Evolutionary conservation across 2,113 vertebrate species (phyloP).

Genomic region (Carollia perspicillata): DNA sequence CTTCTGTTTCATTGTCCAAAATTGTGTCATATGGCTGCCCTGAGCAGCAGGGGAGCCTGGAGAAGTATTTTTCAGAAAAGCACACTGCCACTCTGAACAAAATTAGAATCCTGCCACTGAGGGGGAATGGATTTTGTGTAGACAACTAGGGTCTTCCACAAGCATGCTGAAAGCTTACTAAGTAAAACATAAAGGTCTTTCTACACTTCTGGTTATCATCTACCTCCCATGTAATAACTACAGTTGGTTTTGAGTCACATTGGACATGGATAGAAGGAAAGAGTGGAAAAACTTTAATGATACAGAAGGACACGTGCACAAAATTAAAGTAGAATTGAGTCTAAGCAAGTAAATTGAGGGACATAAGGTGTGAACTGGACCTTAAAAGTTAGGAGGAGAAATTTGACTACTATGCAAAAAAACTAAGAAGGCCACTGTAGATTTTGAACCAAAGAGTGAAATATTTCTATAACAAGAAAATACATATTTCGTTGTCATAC

Average conservation of each 20-base stretch:
- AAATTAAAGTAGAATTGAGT: background rate
- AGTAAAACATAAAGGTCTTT: background rate
- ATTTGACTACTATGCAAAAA: conserved; percentile 29
- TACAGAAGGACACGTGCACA: background rate
- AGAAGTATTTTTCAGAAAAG: conserved; percentile 33
- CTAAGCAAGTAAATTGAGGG: conserved; percentile 2
- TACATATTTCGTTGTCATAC: conserved; percentile 66
- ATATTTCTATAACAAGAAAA: conserved; percentile 66
- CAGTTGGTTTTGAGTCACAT: background rate
- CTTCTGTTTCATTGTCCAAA: background rate
- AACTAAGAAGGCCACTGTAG: conserved; percentile 10
- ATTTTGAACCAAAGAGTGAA: conserved; percentile 42
- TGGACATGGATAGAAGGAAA: background rate
- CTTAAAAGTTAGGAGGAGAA: background rate
- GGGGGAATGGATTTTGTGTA: background rate
- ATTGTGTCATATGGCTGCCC: background rate
- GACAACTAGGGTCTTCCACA: background rate
- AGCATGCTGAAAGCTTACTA: background rate
- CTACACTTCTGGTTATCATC: background rate
- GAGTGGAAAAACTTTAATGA: background rate
- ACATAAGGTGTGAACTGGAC: background rate
- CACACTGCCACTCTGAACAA: background rate
- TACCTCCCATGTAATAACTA: background rate
- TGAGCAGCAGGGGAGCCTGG: background rate
- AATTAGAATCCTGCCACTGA: background rate